Evolutionary conservation across 37 sponge, comb jelly and placozoan genomes (phyloP).

Genomic region (Chondrosia reniformis): DNA sequence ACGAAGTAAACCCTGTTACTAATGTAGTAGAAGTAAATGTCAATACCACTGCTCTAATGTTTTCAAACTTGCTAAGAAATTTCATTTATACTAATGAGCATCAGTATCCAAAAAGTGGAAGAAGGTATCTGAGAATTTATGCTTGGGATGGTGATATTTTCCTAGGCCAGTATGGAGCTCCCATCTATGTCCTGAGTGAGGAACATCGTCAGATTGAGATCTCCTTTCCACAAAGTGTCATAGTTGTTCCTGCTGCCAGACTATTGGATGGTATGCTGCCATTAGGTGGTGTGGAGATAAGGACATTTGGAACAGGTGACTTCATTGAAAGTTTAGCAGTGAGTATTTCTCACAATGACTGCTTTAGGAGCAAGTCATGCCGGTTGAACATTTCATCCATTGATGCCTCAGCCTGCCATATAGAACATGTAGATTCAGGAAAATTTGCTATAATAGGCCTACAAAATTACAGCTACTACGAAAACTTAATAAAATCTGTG

Average conservation of each 20-base stretch:
- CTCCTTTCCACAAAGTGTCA: not conserved
- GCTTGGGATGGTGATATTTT: not conserved
- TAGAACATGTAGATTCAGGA: too few relatives aligned
- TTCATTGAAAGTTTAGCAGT: not conserved
- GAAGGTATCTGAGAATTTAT: slow-evolving; percentile 7
- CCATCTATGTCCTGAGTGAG: not conserved
- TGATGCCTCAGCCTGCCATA: too few relatives aligned
- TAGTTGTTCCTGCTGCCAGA: not conserved
- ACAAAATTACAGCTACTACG: too few relatives aligned
- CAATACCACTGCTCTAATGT: not conserved
- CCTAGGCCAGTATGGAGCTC: slow-evolving; percentile 10
- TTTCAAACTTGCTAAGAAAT: slow-evolving; percentile 32
- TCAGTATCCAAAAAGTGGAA: slow-evolving; percentile 49
- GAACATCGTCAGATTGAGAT: not conserved
- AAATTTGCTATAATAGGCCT: too few relatives aligned
- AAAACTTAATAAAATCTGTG: too few relatives aligned
- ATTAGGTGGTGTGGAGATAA: not conserved
- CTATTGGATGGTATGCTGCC: not conserved
- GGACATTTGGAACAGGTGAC: not conserved
- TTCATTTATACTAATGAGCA: slow-evolving; percentile 41
- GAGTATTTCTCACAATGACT: not conserved
- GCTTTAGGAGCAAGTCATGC: not conserved
- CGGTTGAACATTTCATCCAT: slow-evolving; percentile 4
- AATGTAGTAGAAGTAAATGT: slow-evolving; percentile 21
- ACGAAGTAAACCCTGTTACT: slow-evolving; percentile 8